Base-by-base conservation (phyloP, 2,888 invertebrate genomes). In the Atrina japonica region DNA sequence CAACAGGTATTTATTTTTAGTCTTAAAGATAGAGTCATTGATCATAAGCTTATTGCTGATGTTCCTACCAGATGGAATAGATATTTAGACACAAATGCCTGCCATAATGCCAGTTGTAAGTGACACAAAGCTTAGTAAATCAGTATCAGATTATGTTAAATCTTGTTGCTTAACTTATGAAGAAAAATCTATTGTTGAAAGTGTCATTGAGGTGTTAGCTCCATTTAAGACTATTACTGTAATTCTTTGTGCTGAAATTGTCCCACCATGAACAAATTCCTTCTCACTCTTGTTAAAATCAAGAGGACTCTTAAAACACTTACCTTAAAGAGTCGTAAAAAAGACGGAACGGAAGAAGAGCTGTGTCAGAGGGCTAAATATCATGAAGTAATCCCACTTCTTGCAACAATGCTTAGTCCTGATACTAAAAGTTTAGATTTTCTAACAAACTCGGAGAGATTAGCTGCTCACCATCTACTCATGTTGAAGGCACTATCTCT, bases 181-280 rank as follows among this genome's bases (percentile, higher is more conserved):
- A 3, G 71, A 73, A 52, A 58, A 66, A 2, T 59, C 41, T 30
- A 18, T 65, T 64, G 66, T 58, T 25, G 69, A 73, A 40, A 59
- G 56, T 11, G 25, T 74, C 35, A 53, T 76, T 11, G 45, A 64
- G 11, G 5, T 73, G 14, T 45, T 76, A 7, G 21, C 11, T 40
- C 76, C 71, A 11, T 73, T 71, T 71, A 45, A 73, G 21, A 71
- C 23, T 11, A 69, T 64, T 11, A 76, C 76, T 45, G 47, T 59
- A 11, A 70, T 76, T 16, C 49, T 76, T 14, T 71, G 76, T 58
- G 68, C 73, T 16, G 76, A 76, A 21, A 66, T 27, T 41, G n/a
- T 6, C 71, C 66, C 16, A 77, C 71, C n/a, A 71, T 73, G 71
- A 29, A 66, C 41, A 76, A 73, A 55, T 65, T 73, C 14, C 43